Conservation (phyloP, 2,797 vertebrate genomes). For the Leucoraja ocellata region DNA sequence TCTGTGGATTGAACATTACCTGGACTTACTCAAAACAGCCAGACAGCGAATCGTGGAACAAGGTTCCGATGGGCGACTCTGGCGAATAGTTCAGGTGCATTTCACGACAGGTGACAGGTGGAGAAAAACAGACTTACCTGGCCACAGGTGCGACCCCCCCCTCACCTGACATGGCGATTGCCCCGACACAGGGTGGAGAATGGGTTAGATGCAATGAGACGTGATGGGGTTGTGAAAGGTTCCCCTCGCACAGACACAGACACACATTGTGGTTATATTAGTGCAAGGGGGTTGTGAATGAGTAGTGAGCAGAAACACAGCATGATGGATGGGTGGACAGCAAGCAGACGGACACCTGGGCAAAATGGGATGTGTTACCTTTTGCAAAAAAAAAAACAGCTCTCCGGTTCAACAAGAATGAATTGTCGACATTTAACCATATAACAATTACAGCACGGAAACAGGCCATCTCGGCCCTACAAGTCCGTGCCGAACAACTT, state of each 20-base stretch:
- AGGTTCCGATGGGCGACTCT: background rate
- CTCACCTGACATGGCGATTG: background rate
- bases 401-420: background rate
- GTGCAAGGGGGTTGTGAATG: background rate
- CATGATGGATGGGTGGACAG: background rate
- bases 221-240: background rate
- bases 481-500: too few species aligned
- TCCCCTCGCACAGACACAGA: background rate
- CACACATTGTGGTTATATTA: background rate
- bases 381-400: conserved; percentile 8
- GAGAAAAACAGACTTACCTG: conserved; percentile 10
- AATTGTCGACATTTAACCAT: background rate
- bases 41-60: background rate
- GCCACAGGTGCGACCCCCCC: background rate
- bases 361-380: background rate
- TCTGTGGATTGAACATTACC: too few species aligned
- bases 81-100: background rate
- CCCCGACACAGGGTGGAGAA: background rate
- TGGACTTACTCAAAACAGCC: too few species aligned
- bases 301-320: background rate
- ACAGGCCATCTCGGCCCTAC: too few species aligned
- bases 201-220: background rate
- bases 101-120: background rate
- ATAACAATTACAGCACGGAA: too few species aligned
- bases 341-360: background rate